Base-by-base conservation (phyloP, 2,113 vertebrate genomes). In the Pionites leucogaster region DNA sequence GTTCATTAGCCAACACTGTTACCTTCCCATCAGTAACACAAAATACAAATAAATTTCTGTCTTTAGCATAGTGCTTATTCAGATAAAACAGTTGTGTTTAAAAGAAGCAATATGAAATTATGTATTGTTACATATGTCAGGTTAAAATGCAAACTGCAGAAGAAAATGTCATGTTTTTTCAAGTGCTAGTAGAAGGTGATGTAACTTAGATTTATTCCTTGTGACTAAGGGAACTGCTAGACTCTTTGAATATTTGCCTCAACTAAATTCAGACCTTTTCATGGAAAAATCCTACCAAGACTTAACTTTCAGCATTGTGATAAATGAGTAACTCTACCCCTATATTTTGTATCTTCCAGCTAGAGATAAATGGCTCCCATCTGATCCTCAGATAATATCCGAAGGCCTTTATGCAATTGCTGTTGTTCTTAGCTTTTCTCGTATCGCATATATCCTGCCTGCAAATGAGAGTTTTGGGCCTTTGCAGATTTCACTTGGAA, bases 381-480 rank as follows among this genome's bases (percentile, higher is more conserved):
- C 99, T 39, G 99, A 99, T 97, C 99, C 99, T 53, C 99, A 99
- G 98, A 98, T 99, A 90, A 99, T 99, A 95, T 99, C 98, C 1
- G 99, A 99, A 96, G 99, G 99, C 68, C 98, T 99, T 70, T 99
- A 99, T 46, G 99, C 99, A 82, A 99, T 99, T 41, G 99, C 99
- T 3, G 99, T 99, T 1, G 99, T 99, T 59, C 98, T 99, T 67
- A 99, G 99, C 96, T 99, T 99, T 93, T 99, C 98, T 50, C 98
- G 99, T 28, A 99, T 99, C 1, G 99, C 99, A 0, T 99, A 99
- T 86, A 99, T 99, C 88, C 98, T 99, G 75, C 99, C 99, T n/a
- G 99, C 99, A 29, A 99, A 99, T 33, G 99, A 99, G 96, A 99
- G 99, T 95, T 99, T 99, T 49, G 99, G 99, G 15, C 99, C 99